A percentile compares a stretch with the other conserved stretches of the same genome.
These are phyloP conservation scores for Crocallis elinguaria DNA, from an alignment of 2,888 invertebrate genomes.

Conservation along the genomic window DNA sequence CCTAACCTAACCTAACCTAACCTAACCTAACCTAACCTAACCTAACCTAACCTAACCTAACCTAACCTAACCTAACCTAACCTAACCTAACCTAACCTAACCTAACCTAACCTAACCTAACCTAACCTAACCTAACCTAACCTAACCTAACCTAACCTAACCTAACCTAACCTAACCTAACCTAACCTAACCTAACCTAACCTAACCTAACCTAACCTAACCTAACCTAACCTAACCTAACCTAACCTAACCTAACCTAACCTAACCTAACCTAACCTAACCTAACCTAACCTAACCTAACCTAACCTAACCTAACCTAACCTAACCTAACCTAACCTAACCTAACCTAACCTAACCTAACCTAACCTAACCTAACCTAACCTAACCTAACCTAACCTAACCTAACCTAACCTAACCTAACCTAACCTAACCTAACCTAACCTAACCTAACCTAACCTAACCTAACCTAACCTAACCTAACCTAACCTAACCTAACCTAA, in stretches of 20 bases:
- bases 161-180: not conserved
- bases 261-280: constrained; percentile 30
- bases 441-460: constrained; percentile 18
- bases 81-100: constrained; percentile 15
- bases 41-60: constrained; percentile 30
- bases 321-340: constrained; percentile 32
- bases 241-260: constrained; percentile 8
- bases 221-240: constrained; percentile 20
- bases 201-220: constrained; percentile 25
- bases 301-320: constrained; percentile 17
- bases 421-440: constrained; percentile 32
- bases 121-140: constrained; percentile 14
- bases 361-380: constrained; percentile 31
- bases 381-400: constrained; percentile 32
- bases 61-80: constrained; percentile 28
- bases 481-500: constrained; percentile 16
- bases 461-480: constrained; percentile 14
- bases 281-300: constrained; percentile 23
- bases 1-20: constrained; percentile 29
- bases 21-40: constrained; percentile 27
- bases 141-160: not conserved
- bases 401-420: constrained; percentile 32
- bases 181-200: constrained; percentile 13
- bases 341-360: constrained; percentile 31
- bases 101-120: constrained; percentile 29